Base-by-base conservation (phyloP, 2,113 vertebrate species). In the Phylloscopus whistleri region DNA sequence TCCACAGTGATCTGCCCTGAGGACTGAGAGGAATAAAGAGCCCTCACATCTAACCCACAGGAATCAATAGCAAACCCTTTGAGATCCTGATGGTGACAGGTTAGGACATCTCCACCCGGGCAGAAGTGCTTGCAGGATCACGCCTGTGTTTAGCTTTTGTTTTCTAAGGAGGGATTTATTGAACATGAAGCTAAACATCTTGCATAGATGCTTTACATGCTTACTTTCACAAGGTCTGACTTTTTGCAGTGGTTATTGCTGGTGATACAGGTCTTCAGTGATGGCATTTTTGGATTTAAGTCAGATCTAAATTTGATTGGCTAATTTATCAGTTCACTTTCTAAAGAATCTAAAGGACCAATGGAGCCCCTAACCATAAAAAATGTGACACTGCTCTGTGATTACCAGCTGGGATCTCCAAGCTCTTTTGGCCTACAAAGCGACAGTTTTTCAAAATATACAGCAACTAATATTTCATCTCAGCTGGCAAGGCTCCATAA, bases 391-490 rank as follows among this genome's bases (percentile, higher is more conserved):
- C 60, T 70, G 70, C 84, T 95, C 72, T 94, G 96, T 73, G 93
- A 80, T 72, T 93, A 52, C 69, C 74, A 78, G 59, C 70, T 93
- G 93, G 87, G 95, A 73, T 89, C 91, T 94, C 75, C 19, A 35
- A 94, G 87, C 73, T 93, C 85, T 95, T 84, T 56, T 94, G 94
- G 93, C 81, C 51, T 58, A 80, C 70, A 77, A 95, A 96, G 79
- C 24, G 20, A 96, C 93, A 92, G 44, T 87, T 90, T 93, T 91
- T 77, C 95, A 95, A 97, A 97, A 94, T 80, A 93, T 68, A 93
- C 78, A 70, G 59, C 59, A 80, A 96, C 89, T 90, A 89, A 93
- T 97, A 96, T 96, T 97, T 97, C 93, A 96, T 92, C 83, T 94
- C 82, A 67, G 70, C 74, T 93, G 72, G 92, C 95, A 97, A 63